Conservation (phyloP, 2,113 vertebrate genomes). For the Daphoenositta chrysoptera region DNA sequence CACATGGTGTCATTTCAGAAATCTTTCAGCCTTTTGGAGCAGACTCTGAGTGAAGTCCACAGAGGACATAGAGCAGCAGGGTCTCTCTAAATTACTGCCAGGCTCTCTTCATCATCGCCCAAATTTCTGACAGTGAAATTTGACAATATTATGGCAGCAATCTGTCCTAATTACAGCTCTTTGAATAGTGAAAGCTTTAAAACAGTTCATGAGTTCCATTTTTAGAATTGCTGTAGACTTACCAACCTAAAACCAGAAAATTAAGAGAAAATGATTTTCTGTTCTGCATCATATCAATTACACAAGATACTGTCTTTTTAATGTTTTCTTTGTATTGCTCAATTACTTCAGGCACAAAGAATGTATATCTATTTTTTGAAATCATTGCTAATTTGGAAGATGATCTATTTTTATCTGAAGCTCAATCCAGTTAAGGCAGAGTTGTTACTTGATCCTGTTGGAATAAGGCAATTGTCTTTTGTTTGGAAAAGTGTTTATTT, state of each 20-base stretch:
- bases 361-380: neutral
- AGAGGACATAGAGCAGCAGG: neutral
- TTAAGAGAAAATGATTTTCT: neutral
- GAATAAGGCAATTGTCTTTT: neutral
- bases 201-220: neutral
- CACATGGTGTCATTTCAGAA: neutral
- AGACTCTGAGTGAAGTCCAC: neutral
- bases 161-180: neutral
- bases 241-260: neutral
- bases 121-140: neutral
- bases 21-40: neutral
- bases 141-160: neutral
- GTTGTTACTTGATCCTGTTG: neutral
- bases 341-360: neutral
- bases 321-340: neutral
- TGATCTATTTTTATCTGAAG: neutral
- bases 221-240: neutral
- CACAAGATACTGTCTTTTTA: neutral
- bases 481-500: neutral
- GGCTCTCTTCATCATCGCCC: neutral
- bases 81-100: neutral
- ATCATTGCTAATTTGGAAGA: neutral
- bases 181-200: neutral
- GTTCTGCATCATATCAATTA: neutral
- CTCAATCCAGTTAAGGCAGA: neutral